These are phyloP conservation scores for Reticulitermes speratus DNA, from an alignment of 1,140 invertebrate species.

Conservation along the genomic window DNA sequence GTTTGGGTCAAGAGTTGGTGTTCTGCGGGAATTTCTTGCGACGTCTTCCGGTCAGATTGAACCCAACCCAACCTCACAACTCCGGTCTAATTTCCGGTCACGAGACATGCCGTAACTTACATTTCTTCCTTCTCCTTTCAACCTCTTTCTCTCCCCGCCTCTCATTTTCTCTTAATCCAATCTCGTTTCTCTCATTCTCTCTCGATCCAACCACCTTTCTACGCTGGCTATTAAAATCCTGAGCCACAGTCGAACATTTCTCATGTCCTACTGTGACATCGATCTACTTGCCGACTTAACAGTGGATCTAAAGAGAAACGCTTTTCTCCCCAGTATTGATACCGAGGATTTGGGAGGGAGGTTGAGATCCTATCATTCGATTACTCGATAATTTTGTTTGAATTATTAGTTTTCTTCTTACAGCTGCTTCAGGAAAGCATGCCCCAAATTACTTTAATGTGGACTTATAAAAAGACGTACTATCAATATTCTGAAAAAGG, in stretches of 20 bases:
- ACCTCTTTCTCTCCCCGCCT: background rate
- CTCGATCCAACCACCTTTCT: background rate
- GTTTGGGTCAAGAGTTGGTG: slow-evolving; percentile 2
- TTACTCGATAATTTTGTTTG: slow-evolving; percentile 5
- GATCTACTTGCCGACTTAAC: background rate
- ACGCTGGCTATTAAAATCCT: background rate
- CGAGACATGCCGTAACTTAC: slow-evolving; percentile 17
- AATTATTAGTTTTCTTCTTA: background rate
- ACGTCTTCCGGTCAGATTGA: background rate
- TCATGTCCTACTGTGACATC: background rate
- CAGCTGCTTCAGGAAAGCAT: background rate
- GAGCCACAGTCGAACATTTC: background rate
- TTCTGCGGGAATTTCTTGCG: slow-evolving; percentile 13
- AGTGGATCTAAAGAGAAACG: background rate
- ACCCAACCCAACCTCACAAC: background rate
- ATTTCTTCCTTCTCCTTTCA: background rate
- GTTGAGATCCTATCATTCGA: background rate
- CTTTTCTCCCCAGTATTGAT: background rate
- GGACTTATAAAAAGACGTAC: background rate
- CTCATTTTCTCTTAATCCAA: slow-evolving; percentile 16
- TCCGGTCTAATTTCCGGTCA: slow-evolving; percentile 5
- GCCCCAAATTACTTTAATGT: background rate
- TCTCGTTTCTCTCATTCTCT: background rate
- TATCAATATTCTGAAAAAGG: background rate
- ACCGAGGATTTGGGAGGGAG: background rate